Evolutionary conservation across 2,113 vertebrate genomes (phyloP).

Genomic region (Protobothrops flavoviridis): DNA sequence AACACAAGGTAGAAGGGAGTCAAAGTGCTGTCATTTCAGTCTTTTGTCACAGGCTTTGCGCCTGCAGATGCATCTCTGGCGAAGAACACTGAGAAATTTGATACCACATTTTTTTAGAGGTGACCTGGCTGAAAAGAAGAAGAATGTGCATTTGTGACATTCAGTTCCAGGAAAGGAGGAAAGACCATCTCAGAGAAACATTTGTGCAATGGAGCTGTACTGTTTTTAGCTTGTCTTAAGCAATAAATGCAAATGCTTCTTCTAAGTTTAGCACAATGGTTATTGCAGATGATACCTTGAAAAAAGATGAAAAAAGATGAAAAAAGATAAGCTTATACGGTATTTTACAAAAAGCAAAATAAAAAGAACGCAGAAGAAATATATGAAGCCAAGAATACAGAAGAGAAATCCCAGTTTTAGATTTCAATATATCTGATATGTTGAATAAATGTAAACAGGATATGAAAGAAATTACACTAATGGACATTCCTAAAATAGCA

Average conservation of each 20-base stretch:
- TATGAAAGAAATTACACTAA: not conserved
- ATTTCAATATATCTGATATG: not conserved
- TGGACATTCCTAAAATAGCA: not conserved
- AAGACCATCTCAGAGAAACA: constrained; percentile 37
- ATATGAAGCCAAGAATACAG: constrained; percentile 17
- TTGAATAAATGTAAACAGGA: not conserved
- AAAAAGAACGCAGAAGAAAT: constrained; percentile 53
- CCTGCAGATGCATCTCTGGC: constrained; percentile 72
- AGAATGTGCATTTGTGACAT: constrained; percentile 55
- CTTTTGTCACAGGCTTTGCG: constrained; percentile 80
- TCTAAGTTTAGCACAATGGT: constrained; percentile 58
- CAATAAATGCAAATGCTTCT: constrained; percentile 46
- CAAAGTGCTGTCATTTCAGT: constrained; percentile 81
- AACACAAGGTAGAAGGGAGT: constrained; percentile 94
- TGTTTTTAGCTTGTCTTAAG: constrained; percentile 40
- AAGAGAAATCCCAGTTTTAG: not conserved
- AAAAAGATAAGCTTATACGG: constrained; percentile 57
- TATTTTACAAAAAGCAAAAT: constrained; percentile 57
- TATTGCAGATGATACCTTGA: constrained; percentile 57
- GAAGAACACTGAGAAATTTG: constrained; percentile 66
- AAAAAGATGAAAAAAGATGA: constrained; percentile 37
- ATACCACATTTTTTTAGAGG: constrained; percentile 67
- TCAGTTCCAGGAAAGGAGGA: constrained; percentile 35
- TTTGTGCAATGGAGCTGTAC: not conserved
- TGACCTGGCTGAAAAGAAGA: constrained; percentile 63